Percentiles rank a stretch among this genome's conserved stretches.
These are phyloP conservation scores for Lathamus discolor DNA, from an alignment of 2,113 vertebrate genomes.

Conservation along the genomic window DNA sequence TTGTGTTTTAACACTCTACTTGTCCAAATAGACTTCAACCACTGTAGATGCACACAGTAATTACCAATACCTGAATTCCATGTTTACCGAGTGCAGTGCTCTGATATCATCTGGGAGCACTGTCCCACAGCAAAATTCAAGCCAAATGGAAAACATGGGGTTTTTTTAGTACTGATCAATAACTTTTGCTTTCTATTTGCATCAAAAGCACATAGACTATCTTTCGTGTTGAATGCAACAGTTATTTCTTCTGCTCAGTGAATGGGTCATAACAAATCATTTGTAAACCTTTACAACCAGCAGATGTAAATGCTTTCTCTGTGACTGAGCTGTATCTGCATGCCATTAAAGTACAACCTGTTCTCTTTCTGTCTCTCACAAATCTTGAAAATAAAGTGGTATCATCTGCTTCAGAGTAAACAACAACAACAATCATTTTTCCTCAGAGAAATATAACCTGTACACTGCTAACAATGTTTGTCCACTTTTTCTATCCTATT, in stretches of 20 bases:
- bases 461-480: not conserved
- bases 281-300: conserved; percentile 1
- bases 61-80: not conserved
- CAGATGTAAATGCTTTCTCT: not conserved
- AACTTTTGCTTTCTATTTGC: not conserved
- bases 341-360: not conserved
- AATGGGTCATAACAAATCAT: conserved; percentile 4
- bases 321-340: not conserved
- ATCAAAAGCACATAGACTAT: not conserved
- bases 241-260: not conserved
- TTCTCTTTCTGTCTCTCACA: not conserved
- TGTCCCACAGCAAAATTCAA: not conserved
- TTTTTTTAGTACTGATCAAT: not conserved
- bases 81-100: not conserved
- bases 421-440: not conserved
- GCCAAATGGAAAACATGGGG: not conserved
- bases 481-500: not conserved
- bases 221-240: not conserved
- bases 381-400: not conserved
- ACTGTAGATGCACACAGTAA: not conserved
- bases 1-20: not conserved
- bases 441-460: not conserved
- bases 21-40: not conserved
- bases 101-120: rapidly evolving
- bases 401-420: not conserved